A percentile compares a stretch with the other conserved stretches of the same genome.
Evolutionary conservation across 2,797 vertebrate species (phyloP).

Genomic region (Melanotaenia parkinsoni): DNA sequence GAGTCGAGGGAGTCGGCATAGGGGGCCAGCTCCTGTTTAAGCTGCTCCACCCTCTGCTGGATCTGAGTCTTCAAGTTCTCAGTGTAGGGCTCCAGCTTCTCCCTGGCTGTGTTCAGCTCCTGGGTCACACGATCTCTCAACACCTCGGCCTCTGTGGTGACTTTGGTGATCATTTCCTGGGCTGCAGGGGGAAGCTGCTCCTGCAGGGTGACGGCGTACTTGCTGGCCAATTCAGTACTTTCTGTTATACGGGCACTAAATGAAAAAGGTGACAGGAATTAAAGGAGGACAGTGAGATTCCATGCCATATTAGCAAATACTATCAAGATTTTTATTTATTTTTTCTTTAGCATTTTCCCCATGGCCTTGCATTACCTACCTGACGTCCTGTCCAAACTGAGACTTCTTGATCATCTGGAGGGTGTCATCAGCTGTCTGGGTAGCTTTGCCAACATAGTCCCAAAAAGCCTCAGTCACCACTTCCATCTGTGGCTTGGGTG

Average conservation of each 20-base stretch:
- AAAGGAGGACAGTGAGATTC: conserved; percentile 10
- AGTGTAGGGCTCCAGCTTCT: conserved; percentile 73
- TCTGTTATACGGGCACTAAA: conserved; percentile 66
- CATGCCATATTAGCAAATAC: neutral
- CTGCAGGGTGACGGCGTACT: conserved; percentile 58
- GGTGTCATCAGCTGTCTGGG: conserved; percentile 80
- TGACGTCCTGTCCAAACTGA: conserved; percentile 80
- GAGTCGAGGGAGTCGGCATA: conserved; percentile 75
- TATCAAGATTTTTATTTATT: neutral
- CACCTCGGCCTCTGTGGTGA: conserved; percentile 57
- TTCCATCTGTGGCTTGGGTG: conserved; percentile 80
- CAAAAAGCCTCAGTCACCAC: conserved; percentile 82
- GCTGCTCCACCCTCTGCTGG: conserved; percentile 76
- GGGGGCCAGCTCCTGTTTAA: conserved; percentile 75
- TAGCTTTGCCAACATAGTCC: conserved; percentile 80
- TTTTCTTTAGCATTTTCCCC: neutral
- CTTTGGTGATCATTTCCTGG: conserved; percentile 74
- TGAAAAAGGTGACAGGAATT: neutral
- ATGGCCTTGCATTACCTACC: conserved; percentile 65
- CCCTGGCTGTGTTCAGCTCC: conserved; percentile 66
- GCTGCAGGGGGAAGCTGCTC: conserved; percentile 73
- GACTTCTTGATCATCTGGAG: conserved; percentile 77
- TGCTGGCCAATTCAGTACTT: conserved; percentile 51
- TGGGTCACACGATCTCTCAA: conserved; percentile 66
- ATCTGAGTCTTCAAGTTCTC: conserved; percentile 73